Evolutionary conservation across 2,797 vertebrate genomes (phyloP).

Genomic region (Hozukius guyotensis): DNA sequence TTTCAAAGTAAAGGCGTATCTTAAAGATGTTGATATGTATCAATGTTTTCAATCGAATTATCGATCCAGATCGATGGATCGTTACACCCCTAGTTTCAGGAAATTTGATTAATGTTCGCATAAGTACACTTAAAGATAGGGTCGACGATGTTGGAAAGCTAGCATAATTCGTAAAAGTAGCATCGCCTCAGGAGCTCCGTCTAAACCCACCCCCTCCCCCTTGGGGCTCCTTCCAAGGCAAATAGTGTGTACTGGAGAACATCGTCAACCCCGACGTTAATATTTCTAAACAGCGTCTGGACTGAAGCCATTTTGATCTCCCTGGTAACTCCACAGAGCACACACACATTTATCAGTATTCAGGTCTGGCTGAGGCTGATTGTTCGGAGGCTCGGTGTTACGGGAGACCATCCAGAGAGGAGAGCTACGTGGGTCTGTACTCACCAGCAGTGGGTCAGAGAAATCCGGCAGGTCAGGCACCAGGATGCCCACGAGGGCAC

Average conservation of each 20-base stretch:
- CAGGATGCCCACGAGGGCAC: constrained; percentile 92
- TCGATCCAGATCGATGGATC: too few species aligned
- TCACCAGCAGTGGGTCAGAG: constrained; percentile 96
- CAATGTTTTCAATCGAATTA: too few species aligned
- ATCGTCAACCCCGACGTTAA: too few species aligned
- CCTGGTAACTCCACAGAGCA: background rate
- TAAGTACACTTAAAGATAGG: background rate
- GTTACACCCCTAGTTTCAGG: too few species aligned
- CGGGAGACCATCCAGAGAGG: background rate
- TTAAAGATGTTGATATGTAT: too few species aligned
- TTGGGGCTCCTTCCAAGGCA: too few species aligned
- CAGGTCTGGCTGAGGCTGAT: background rate
- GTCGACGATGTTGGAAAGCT: too few species aligned
- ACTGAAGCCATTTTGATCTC: background rate
- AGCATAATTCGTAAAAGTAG: too few species aligned
- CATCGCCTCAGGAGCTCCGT: too few species aligned
- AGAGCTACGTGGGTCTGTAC: constrained; percentile 31
- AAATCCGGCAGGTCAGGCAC: constrained; percentile 97
- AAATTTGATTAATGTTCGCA: background rate
- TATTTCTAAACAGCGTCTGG: background rate
- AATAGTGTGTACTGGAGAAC: too few species aligned
- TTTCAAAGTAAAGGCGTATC: too few species aligned
- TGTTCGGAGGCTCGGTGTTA: background rate
- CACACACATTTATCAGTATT: background rate
- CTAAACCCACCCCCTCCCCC: too few species aligned